A percentile compares a stretch with the other conserved stretches of the same genome.
phyloP scores from a whole-genome alignment of 2,113 vertebrate species.

The Mormyrus lacerda region DNA sequence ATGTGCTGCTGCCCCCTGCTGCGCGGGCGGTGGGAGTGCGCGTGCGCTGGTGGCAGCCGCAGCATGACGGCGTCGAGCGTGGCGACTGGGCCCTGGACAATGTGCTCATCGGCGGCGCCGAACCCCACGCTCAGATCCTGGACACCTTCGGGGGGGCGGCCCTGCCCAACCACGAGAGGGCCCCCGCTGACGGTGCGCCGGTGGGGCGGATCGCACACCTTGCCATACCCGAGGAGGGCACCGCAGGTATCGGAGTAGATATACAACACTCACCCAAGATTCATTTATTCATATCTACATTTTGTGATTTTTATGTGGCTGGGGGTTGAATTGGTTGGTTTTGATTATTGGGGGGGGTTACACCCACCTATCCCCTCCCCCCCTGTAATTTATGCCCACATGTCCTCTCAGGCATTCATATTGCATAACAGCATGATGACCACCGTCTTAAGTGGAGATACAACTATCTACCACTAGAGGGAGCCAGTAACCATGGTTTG shows the following conservation, averaged over 20 bases:
- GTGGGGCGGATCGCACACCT: conserved; percentile 63
- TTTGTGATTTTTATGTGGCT: background rate
- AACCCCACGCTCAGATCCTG: conserved; percentile 80
- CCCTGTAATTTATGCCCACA: background rate
- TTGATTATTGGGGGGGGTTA: background rate
- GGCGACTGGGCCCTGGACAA: conserved; percentile 96
- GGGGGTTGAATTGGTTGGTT: background rate
- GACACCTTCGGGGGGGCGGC: conserved; percentile 88
- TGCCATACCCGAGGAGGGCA: conserved; percentile 59
- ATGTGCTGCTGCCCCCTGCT: conserved; percentile 83
- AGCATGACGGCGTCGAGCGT: conserved; percentile 84
- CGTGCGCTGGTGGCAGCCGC: conserved; percentile 97
- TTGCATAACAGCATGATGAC: background rate
- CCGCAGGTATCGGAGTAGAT: conserved; percentile 41
- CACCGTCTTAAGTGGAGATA: background rate
- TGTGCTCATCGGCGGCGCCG: conserved; percentile 84
- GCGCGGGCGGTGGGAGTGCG: conserved; percentile 79
- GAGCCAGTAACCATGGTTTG: background rate
- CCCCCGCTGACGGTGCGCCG: conserved; percentile 74
- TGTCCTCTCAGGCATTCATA: background rate
- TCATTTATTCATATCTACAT: background rate
- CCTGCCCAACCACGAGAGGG: conserved; percentile 79
- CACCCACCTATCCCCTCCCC: no score
- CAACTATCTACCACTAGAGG: background rate
- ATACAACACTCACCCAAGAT: background rate